These are phyloP conservation scores for Sebastiscus albofasciatus DNA, from an alignment of 2,797 vertebrate species.

Conservation along the genomic window DNA sequence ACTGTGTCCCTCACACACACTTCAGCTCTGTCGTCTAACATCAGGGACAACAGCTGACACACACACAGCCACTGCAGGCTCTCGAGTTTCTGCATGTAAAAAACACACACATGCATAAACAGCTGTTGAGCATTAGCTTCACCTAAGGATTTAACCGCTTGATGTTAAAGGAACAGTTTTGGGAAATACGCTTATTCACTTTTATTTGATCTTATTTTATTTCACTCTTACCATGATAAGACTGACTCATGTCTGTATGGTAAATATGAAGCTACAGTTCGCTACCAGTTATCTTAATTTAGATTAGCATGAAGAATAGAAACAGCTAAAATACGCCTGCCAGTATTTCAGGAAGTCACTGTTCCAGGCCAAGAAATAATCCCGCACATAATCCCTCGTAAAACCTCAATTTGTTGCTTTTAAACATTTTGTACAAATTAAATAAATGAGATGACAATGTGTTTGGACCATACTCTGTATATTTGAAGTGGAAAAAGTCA, in stretches of 20 bases:
- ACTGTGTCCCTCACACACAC: constrained; percentile 42
- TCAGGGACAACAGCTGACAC: constrained; percentile 80
- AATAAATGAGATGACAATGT: background rate
- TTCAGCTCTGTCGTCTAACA: constrained; percentile 62
- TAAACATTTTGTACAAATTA: background rate
- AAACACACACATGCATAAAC: constrained; percentile 55
- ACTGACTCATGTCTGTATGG: background rate
- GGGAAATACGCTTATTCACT: background rate
- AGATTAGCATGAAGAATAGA: background rate
- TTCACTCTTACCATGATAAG: background rate
- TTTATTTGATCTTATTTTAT: background rate
- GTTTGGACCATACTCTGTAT: fast-evolving
- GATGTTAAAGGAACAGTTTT: constrained; percentile 7
- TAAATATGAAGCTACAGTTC: background rate
- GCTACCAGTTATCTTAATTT: background rate
- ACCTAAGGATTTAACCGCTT: constrained; percentile 25
- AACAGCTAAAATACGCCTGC: background rate
- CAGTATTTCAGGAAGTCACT: background rate
- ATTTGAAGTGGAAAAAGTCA: too few relatives aligned
- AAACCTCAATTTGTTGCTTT: background rate
- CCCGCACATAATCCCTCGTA: background rate
- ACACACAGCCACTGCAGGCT: constrained; percentile 55
- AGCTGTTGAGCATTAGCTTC: constrained; percentile 53
- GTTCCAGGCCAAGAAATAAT: background rate
- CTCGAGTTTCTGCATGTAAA: constrained; percentile 73